A percentile compares a stretch with the other conserved stretches of the same genome.
Conservation (phyloP, 2,113 vertebrate species). For the Probosciger aterrimus region DNA sequence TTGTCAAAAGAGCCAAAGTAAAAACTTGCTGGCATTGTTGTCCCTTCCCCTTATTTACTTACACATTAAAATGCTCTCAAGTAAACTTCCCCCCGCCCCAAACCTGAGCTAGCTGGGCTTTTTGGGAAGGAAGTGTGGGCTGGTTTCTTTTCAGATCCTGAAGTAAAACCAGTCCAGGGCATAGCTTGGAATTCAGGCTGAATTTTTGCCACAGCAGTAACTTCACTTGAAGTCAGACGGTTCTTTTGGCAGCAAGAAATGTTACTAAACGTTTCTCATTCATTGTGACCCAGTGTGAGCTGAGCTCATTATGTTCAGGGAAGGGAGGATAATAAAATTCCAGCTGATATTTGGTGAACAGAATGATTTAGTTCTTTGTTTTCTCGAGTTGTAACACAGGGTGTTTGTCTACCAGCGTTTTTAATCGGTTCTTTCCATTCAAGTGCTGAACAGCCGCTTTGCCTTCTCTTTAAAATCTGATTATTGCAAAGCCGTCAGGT, state of each 20-base stretch:
- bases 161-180: not conserved
- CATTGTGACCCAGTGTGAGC: conserved; percentile 21
- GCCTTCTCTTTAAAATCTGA: not conserved
- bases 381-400: not conserved
- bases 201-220: conserved; percentile 11
- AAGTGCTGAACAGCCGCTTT: not conserved
- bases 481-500: not conserved
- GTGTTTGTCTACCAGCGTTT: conserved; percentile 6
- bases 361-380: conserved; percentile 36
- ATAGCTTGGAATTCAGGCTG: conserved; percentile 18
- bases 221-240: conserved; percentile 28
- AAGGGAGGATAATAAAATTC: conserved; percentile 62
- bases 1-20: not conserved
- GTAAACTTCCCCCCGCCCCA: not conserved
- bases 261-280: conserved; percentile 41
- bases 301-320: conserved; percentile 42
- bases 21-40: not conserved
- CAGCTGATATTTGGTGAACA: conserved; percentile 32
- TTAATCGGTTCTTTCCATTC: not conserved
- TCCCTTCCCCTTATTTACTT: not conserved
- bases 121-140: not conserved
- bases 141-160: not conserved
- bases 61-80: not conserved
- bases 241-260: conserved; percentile 53
- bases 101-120: not conserved